Percentiles rank a stretch among this genome's conserved stretches.
Conservation (phyloP, 2,888 invertebrate species). For the Siphonodentalium dalli region DNA sequence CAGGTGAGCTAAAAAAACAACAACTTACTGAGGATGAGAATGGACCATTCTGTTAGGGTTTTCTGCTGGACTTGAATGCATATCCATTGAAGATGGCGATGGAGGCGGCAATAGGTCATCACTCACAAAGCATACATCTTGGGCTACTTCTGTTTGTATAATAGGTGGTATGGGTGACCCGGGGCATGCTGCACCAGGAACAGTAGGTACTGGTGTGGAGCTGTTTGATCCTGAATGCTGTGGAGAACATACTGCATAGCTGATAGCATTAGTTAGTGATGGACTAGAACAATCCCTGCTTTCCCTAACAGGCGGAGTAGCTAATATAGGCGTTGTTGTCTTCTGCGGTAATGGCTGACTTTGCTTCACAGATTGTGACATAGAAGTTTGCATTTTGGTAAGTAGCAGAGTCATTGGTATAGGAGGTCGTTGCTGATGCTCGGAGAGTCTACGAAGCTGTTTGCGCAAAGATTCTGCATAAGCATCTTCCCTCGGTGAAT, state of each 20-base stretch:
- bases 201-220: too few relatives aligned
- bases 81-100: too few relatives aligned
- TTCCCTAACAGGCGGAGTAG: conserved; percentile 13
- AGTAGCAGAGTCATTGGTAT: conserved; percentile 36
- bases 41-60: too few relatives aligned
- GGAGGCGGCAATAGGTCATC: too few relatives aligned
- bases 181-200: too few relatives aligned
- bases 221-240: neutral
- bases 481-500: conserved; percentile 43
- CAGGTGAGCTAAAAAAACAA: too few relatives aligned
- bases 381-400: conserved; percentile 31
- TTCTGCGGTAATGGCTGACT: conserved; percentile 43
- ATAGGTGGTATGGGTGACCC: too few relatives aligned
- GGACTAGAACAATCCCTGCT: conserved; percentile 3
- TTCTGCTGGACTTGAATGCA: too few relatives aligned
- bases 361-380: conserved; percentile 45
- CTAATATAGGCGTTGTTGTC: conserved; percentile 35
- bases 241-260: neutral
- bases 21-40: too few relatives aligned
- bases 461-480: conserved; percentile 49
- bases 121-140: too few relatives aligned
- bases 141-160: too few relatives aligned
- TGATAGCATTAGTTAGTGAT: conserved; percentile 1
- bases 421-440: conserved; percentile 35
- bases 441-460: conserved; percentile 60